Evolutionary conservation across 2,797 vertebrate species (phyloP), one percentile per base, ranked within the genome.

Genomic region (Buceros bicornis): DNA sequence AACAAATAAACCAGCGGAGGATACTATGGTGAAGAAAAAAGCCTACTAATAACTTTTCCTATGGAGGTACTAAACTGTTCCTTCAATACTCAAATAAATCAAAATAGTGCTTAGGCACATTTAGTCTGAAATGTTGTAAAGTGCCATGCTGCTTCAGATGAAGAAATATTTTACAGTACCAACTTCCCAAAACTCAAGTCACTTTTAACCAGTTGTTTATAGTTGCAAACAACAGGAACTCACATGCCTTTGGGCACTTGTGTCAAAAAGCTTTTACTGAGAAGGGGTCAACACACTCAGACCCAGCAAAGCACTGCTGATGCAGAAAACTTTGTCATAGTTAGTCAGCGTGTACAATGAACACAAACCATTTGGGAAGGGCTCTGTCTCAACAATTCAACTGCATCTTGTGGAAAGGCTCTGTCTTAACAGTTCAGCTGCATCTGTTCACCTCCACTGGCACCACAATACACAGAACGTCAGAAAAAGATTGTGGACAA

Each of bases 221-320:
- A 80, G 84, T 45, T 86, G 82, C 16, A 82, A 89, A 71, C 22
- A 92, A 24, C 22, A 85, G 78, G 57, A 91, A 64, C 43, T 65
- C 61, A 40, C 18, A 54, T 43, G 60, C 71, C 71, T 93, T 82
- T 81, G 71, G 60, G 67, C 71, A 31, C 62, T 77, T 81, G 35
- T 0, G 2, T 80, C 76, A 58, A 81, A 96, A 93, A 93, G 61
- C 76, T 92, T 91, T 93, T 88, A 72, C 54, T 78, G 79, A 85
- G 48, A 80, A 73, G 61, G 37, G 16, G 45, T 83, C 53, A 83
- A 43, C 54, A 64, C 33, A 43, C 43, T 82, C 42, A 81, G 45
- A 50, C 7, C 1, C 76, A 76, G 42, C 8, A 84, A 80, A 81
- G 42, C 70, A 66, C 67, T 50, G 43, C 47, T 70, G 45, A 60